Evolutionary conservation across 2,888 invertebrate species (phyloP).

Genomic region (Archaeoteleia sp.): DNA sequence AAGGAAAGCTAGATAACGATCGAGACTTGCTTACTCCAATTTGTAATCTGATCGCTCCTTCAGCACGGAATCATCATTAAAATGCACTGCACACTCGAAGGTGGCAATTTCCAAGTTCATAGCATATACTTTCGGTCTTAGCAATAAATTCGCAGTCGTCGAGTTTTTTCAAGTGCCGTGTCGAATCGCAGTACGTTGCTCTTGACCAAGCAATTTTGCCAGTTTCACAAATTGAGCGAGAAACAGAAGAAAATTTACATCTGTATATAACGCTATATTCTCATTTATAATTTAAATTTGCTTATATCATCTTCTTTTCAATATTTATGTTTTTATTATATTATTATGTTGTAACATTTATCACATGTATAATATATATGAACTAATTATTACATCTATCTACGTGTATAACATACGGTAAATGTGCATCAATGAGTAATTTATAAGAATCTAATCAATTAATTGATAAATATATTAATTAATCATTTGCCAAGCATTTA

Average conservation of each 20-base stretch:
- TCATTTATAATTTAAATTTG: too few relatives aligned
- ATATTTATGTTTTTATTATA: too few relatives aligned
- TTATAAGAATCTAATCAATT: too few relatives aligned
- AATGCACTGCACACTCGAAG: slow-evolving; percentile 37
- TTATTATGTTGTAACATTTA: too few relatives aligned
- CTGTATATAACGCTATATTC: too few relatives aligned
- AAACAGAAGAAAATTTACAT: slow-evolving; percentile 52
- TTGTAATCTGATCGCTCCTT: slow-evolving; percentile 40
- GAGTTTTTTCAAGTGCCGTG: slow-evolving; percentile 18
- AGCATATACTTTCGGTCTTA: slow-evolving; percentile 30
- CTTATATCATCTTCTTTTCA: too few relatives aligned
- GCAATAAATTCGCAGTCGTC: slow-evolving; percentile 26
- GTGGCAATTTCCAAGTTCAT: slow-evolving; percentile 35
- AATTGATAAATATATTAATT: too few relatives aligned
- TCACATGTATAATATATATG: too few relatives aligned
- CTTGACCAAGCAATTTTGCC: slow-evolving; percentile 40
- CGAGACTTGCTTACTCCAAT: slow-evolving; percentile 40
- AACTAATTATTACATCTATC: too few relatives aligned
- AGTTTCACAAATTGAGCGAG: slow-evolving; percentile 55
- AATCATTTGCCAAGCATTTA: too few relatives aligned
- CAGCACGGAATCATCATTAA: slow-evolving; percentile 37
- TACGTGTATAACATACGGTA: too few relatives aligned
- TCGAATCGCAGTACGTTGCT: slow-evolving; percentile 9
- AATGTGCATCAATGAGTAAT: too few relatives aligned
- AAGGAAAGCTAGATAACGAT: slow-evolving; percentile 48